Percentiles rank a stretch among this genome's conserved stretches.
Evolutionary conservation across 1,140 invertebrate species (phyloP).

Genomic region (Camponotus pennsylvanicus): DNA sequence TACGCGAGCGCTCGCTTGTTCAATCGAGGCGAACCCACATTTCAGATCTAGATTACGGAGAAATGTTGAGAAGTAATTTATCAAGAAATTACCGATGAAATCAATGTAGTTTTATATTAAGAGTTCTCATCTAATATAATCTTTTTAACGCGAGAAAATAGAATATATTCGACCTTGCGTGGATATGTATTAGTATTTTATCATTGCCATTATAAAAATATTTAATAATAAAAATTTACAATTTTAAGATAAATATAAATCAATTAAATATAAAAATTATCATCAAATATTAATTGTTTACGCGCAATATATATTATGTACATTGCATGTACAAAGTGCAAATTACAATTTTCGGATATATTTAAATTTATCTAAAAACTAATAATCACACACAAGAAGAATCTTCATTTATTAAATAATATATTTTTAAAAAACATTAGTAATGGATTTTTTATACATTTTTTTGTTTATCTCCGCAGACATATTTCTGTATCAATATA

Average conservation of each 20-base stretch:
- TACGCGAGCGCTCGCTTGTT: conserved; percentile 44
- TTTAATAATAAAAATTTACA: neutral
- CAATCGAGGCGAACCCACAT: conserved; percentile 21
- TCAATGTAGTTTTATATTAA: conserved; percentile 13
- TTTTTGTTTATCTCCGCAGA: neutral
- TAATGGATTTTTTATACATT: neutral
- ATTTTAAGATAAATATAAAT: neutral
- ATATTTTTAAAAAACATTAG: neutral
- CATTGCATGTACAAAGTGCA: neutral
- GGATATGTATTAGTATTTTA: neutral
- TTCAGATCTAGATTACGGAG: conserved; percentile 28
- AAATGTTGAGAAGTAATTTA: conserved; percentile 37
- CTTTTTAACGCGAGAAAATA: neutral
- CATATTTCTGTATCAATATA: neutral
- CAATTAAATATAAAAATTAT: neutral
- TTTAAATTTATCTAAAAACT: neutral
- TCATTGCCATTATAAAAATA: neutral
- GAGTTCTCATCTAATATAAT: neutral
- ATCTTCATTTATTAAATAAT: neutral
- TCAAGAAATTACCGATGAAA: neutral
- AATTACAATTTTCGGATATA: neutral
- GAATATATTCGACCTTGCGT: neutral
- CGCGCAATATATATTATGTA: neutral
- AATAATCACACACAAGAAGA: neutral
- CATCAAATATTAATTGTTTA: conserved; percentile 9